Evolutionary conservation across 2,888 invertebrate species (phyloP).

Genomic region (Polyommatus iphigenia): DNA sequence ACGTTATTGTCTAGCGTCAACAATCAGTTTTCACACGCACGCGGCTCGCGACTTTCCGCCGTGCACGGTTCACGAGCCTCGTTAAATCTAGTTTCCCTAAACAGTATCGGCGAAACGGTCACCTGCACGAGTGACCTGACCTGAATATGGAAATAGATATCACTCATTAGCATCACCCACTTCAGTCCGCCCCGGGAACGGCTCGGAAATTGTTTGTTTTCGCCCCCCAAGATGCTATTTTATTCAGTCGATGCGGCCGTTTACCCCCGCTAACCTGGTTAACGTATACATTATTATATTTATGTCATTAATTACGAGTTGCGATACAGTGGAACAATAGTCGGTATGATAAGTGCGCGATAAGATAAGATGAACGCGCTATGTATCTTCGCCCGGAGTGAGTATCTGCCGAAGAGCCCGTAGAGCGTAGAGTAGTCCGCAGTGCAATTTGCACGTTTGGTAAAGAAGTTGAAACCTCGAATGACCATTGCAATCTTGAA

Average conservation of each 20-base stretch:
- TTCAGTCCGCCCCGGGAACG: neutral
- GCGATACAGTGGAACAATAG: neutral
- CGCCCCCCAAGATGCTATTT: neutral
- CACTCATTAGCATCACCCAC: slow-evolving; percentile 13
- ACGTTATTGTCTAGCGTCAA: neutral
- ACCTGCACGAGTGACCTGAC: slow-evolving; percentile 15
- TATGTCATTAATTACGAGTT: neutral
- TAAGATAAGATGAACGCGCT: slow-evolving; percentile 47
- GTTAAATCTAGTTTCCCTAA: slow-evolving; percentile 3
- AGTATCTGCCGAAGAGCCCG: slow-evolving; percentile 47
- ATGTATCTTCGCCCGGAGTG: slow-evolving; percentile 59
- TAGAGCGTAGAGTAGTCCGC: neutral
- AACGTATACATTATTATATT: neutral
- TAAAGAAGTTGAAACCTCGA: neutral
- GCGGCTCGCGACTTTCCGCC: neutral
- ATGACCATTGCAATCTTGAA: neutral
- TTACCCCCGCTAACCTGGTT: neutral
- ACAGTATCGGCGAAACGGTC: neutral
- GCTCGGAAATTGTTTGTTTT: neutral
- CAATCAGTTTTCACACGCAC: neutral
- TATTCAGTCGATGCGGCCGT: neutral
- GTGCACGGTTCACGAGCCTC: neutral
- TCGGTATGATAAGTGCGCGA: slow-evolving; percentile 13
- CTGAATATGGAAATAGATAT: slow-evolving; percentile 21
- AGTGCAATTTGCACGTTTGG: neutral